phyloP scores from a whole-genome alignment of 2,797 vertebrate species.

The Pseudochirops cupreus region DNA sequence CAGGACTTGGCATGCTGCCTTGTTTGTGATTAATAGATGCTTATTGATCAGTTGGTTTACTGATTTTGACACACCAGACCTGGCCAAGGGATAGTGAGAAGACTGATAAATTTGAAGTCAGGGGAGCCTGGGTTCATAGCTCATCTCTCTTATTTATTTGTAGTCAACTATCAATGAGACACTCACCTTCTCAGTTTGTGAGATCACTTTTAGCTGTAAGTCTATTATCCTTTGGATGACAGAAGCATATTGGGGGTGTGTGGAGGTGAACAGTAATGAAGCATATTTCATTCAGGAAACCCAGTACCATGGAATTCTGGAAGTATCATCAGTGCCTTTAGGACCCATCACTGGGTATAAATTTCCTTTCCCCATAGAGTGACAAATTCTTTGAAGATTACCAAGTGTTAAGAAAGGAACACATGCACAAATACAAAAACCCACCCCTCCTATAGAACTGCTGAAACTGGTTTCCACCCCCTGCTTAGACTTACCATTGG shows the following conservation, averaged over 20 bases:
- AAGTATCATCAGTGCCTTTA: not conserved
- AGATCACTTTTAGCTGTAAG: not conserved
- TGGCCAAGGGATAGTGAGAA: not conserved
- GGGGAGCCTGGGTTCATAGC: not conserved
- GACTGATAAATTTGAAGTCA: not conserved
- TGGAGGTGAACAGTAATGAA: not conserved
- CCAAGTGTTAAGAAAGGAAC: not conserved
- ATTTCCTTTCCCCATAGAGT: not conserved
- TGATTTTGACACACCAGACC: not conserved
- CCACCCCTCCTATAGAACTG: not conserved
- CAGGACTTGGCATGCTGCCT: not conserved
- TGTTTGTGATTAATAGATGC: not conserved
- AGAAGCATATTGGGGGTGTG: not conserved
- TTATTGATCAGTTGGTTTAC: not conserved
- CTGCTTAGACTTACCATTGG: slow-evolving; percentile 61
- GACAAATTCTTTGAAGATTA: not conserved
- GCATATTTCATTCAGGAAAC: not conserved
- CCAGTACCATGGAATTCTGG: not conserved
- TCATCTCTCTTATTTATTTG: not conserved
- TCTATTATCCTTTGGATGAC: not conserved
- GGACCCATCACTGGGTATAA: accelerated
- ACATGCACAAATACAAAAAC: accelerated
- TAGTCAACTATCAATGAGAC: not conserved
- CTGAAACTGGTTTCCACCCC: not conserved
- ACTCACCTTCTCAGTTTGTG: not conserved